A percentile compares a stretch with the other conserved stretches of the same genome.
Evolutionary conservation across 2,888 invertebrate species (phyloP).

Genomic region (Tolmerus cingulatus): DNA sequence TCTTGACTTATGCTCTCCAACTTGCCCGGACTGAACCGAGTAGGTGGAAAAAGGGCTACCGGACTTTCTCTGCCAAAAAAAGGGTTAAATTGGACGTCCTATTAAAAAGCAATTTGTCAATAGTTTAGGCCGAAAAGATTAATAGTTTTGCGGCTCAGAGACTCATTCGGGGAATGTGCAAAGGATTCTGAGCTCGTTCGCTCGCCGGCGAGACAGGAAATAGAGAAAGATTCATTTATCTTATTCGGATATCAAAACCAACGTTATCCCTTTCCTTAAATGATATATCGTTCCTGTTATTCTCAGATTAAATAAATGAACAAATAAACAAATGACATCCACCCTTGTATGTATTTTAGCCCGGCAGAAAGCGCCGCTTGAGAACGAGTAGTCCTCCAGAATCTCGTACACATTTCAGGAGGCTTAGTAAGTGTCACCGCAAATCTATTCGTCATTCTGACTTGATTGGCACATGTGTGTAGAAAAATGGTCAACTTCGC

Average conservation of each 20-base stretch:
- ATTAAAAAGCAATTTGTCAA: slow-evolving; percentile 39
- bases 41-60: background rate
- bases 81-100: slow-evolving; percentile 33
- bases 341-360: background rate
- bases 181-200: background rate
- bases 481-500: slow-evolving; percentile 22
- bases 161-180: background rate
- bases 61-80: background rate
- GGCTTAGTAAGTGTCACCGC: slow-evolving; percentile 26
- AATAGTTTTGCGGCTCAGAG: slow-evolving; percentile 20
- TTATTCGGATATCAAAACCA: slow-evolving; percentile 42
- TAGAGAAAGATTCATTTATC: slow-evolving; percentile 32
- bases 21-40: background rate
- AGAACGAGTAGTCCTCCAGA: background rate
- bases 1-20: background rate
- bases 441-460: slow-evolving; percentile 33
- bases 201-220: slow-evolving; percentile 8
- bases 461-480: slow-evolving; percentile 31
- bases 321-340: slow-evolving; percentile 42
- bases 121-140: slow-evolving; percentile 39
- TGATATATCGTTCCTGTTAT: slow-evolving; percentile 41
- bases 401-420: background rate
- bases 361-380: background rate
- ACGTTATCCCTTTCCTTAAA: slow-evolving; percentile 41
- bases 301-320: slow-evolving; percentile 41